Evolutionary conservation across 2,113 vertebrate species (phyloP).

Genomic region (Cyprinus carpio): DNA sequence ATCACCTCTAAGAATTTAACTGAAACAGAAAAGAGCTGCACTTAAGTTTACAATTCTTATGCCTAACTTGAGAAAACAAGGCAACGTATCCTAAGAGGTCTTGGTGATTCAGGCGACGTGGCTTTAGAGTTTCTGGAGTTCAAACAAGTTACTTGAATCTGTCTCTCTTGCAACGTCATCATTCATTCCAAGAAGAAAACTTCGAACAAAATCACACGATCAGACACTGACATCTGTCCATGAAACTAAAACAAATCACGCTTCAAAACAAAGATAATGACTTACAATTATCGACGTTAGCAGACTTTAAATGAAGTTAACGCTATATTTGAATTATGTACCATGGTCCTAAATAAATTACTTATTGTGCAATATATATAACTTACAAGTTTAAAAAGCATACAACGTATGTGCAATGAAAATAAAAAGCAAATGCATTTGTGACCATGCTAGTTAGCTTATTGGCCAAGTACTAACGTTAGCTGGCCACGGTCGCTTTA

Average conservation of each 20-base stretch:
- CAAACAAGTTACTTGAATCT: background rate
- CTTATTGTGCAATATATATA: background rate
- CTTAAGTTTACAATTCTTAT: background rate
- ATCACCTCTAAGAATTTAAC: slow-evolving; percentile 99
- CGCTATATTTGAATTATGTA: too few species aligned
- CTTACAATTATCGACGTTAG: background rate
- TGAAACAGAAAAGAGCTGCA: slow-evolving; percentile 63
- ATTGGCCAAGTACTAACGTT: too few species aligned
- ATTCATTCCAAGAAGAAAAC: background rate
- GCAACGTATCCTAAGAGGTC: background rate
- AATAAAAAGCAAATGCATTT: background rate
- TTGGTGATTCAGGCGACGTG: background rate
- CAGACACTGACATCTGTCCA: background rate
- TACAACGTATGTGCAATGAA: too few species aligned
- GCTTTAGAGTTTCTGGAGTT: slow-evolving; percentile 2
- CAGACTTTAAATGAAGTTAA: background rate
- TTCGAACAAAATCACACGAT: background rate
- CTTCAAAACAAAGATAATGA: too few species aligned
- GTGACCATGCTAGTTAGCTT: background rate
- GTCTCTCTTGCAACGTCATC: slow-evolving; percentile 51
- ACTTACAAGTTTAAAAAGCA: background rate
- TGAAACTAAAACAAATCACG: too few species aligned
- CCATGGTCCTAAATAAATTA: background rate
- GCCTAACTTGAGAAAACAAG: background rate
- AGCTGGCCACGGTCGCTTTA: background rate